Evolutionary conservation across 1,140 invertebrate species (phyloP), one percentile per base, ranked within the genome.

Genomic region (Galleria mellonella): DNA sequence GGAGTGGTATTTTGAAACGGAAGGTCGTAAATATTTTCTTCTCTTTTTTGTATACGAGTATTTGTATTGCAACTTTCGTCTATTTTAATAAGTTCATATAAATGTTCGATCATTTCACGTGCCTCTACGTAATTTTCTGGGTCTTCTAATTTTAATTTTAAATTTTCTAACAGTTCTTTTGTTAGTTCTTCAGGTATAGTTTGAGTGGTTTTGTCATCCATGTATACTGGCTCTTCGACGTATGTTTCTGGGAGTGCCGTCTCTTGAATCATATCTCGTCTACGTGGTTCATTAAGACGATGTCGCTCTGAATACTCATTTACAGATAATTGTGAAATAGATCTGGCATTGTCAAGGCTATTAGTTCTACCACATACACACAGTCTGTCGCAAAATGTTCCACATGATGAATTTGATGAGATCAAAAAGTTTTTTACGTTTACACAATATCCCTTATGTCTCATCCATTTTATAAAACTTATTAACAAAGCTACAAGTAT

Each of bases 1-100:
- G 71, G 81, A 4, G 72, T 57, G 37, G 87, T 87, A 12, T 87
- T 83, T 47, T 78, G 82, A 41, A 89, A 89, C 58, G 88, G 71
- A 30, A 91, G 63, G 51, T 93, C 91, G 50, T 93, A 93, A 23
- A 91, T 78, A 68, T 92, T 90, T 32, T 91, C 90, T 31, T 90
- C 89, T 5, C 84, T 83, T 13, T 86, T 83, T 5, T 63, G 53
- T 5, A 42, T 51, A 9, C 15, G 35, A 7, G 0, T 37, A 51
- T 91, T 91, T 23, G 88, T 89, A 55, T 91, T 92, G 53, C 90
- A 91, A 30, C 86, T 91, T 51, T 93, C 91, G 62, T 92, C 91
- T 0, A 93, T 89, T 61, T 93, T 93, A 35, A 94, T 93, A 14
- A 93, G 85, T 69, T 94, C 92, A 56, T 94, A 94, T 1, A 94